Base-by-base conservation (phyloP, 2,113 vertebrate genomes). In the Abramis brama region DNA sequence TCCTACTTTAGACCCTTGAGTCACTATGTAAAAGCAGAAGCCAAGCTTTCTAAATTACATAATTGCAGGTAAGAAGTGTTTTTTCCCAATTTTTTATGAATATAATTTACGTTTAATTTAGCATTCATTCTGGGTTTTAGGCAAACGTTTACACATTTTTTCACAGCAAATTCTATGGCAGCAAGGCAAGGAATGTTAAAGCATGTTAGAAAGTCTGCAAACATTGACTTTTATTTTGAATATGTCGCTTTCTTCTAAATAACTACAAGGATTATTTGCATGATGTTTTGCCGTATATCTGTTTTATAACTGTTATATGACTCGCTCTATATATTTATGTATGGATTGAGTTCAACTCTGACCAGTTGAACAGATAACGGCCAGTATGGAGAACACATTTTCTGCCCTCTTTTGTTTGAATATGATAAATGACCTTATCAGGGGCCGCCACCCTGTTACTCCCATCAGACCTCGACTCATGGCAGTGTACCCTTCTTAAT, bases 361-460 rank as follows among this genome's bases (percentile, higher is more conserved):
- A 25, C 5, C 23, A 47, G n/a, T 74, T 47, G 9, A 74, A 74
- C 11, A 74, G 36, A 80, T 45, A 64, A 7, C 6, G 0, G 6
- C 6, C 33, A 60, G 17, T 33, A 33, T 11, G 21, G 9, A 78
- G 27, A 7, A 21, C 12, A 45, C 0, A 1, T 3, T 45, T 30
- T 33, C 8, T 82, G 2, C 4, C 62, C 25, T 77, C 27, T 82
- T 36, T 82, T 68, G 64, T 82, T 52, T 70, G 80, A 36, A 66
- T 21, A 19, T 36, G 85, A 86, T 86, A 82, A 82, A 75, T 25
- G 33, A 21, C n/a, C 66, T 75, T 81, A 81, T 86, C 85, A 50
- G 66, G 21, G 43, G 47, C 17, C 68, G 36, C 66, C 70, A 39
- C 70, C 43, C 71, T 66, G 60, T 43, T 25, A 30, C 57, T 52